Evolutionary conservation across 2,888 invertebrate species (phyloP).

Genomic region (Nymphalis urticae): DNA sequence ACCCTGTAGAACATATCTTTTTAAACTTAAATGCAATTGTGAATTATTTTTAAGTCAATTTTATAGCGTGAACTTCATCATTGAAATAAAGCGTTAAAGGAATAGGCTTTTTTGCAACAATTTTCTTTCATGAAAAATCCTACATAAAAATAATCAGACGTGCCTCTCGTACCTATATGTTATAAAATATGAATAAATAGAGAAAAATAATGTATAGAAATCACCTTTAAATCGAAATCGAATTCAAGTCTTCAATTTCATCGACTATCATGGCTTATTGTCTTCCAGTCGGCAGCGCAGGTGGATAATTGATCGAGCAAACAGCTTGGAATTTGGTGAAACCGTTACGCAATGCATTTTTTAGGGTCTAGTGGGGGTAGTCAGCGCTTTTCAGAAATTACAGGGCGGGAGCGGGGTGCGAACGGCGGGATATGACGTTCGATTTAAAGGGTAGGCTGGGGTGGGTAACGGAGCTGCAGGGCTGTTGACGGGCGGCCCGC

Average conservation of each 20-base stretch:
- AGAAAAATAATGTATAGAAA: not conserved
- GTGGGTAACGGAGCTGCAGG: constrained; percentile 65
- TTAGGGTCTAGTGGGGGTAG: constrained; percentile 76
- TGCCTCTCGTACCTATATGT: no score
- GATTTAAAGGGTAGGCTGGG: constrained; percentile 77
- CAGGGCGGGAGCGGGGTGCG: constrained; percentile 62
- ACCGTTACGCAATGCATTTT: constrained; percentile 82
- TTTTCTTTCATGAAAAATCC: no score
- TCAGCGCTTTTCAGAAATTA: constrained; percentile 80
- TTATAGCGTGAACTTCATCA: not conserved
- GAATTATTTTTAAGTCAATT: constrained; percentile 2
- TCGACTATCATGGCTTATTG: constrained; percentile 48
- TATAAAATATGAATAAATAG: no score
- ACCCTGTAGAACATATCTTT: not conserved
- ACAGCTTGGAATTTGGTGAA: constrained; percentile 70
- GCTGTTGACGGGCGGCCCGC: constrained; percentile 82
- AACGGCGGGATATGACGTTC: constrained; percentile 79
- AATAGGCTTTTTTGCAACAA: no score
- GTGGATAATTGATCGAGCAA: constrained; percentile 78
- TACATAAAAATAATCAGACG: no score
- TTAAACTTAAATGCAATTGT: constrained; percentile 15
- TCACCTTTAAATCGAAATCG: constrained; percentile 14
- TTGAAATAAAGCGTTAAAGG: not conserved
- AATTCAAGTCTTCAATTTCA: constrained; percentile 35
- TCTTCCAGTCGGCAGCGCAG: constrained; percentile 51